Percentiles rank a stretch among this genome's conserved stretches.
Evolutionary conservation across 2,797 vertebrate genomes (phyloP).

Genomic region (Chelonia mydas): DNA sequence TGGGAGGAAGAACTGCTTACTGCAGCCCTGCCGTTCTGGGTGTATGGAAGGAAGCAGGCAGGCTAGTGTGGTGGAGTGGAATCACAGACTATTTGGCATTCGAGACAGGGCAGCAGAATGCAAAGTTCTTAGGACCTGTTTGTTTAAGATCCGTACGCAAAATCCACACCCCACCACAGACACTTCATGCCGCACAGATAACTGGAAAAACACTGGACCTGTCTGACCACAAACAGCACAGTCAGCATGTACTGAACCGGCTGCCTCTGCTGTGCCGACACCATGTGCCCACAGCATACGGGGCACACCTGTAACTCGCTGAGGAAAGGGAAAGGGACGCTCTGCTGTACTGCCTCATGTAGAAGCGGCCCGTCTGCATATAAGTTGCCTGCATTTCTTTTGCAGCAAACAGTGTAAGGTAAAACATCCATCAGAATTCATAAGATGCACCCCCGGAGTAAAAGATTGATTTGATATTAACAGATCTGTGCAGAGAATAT

Average conservation of each 20-base stretch:
- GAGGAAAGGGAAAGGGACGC: slow-evolving; percentile 55
- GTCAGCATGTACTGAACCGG: slow-evolving; percentile 60
- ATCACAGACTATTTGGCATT: accelerated
- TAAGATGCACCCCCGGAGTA: slow-evolving; percentile 64
- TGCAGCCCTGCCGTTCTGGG: background rate
- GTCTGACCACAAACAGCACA: slow-evolving; percentile 36
- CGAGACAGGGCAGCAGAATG: background rate
- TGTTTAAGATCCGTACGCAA: background rate
- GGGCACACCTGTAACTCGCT: slow-evolving; percentile 72
- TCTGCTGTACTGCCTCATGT: slow-evolving; percentile 5
- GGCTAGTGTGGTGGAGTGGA: accelerated
- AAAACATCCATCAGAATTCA: slow-evolving; percentile 73
- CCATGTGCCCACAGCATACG: background rate
- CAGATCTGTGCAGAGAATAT: slow-evolving; percentile 65
- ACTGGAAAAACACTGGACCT: slow-evolving; percentile 38
- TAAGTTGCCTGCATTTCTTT: slow-evolving; percentile 50
- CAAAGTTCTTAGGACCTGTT: background rate
- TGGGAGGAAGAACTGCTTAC: background rate
- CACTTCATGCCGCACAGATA: background rate
- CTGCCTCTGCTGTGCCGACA: background rate
- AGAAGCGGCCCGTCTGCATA: slow-evolving; percentile 53
- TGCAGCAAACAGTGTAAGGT: slow-evolving; percentile 41
- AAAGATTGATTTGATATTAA: slow-evolving; percentile 71
- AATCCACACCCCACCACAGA: background rate
- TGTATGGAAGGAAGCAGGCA: background rate